These are phyloP conservation scores for Xiphorhynchus elegans DNA, from an alignment of 2,113 vertebrate species.

Conservation along the genomic window DNA sequence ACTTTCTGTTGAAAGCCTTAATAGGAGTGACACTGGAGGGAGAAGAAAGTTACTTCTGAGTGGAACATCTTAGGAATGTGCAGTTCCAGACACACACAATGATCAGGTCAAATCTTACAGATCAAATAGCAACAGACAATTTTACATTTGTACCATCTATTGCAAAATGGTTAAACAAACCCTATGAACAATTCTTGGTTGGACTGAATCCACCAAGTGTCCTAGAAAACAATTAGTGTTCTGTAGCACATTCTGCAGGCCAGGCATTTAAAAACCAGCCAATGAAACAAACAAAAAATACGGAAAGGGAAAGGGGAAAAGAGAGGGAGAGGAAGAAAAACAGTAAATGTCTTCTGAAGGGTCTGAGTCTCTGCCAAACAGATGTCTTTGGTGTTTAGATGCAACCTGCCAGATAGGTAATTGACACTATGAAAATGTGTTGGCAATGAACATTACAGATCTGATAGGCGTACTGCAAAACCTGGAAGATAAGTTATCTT, in stretches of 20 bases:
- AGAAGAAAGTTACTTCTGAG: not conserved
- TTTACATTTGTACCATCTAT: not conserved
- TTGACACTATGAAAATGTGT: not conserved
- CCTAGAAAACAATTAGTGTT: not conserved
- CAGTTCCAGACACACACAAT: not conserved
- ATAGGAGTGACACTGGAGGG: not conserved
- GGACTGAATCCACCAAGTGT: not conserved
- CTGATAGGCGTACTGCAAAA: not conserved
- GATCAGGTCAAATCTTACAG: not conserved
- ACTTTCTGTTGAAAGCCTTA: not conserved
- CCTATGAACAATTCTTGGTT: not conserved
- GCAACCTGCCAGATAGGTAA: not conserved
- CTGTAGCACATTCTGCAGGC: rapidly evolving
- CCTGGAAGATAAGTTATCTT: not conserved
- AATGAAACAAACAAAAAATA: not conserved
- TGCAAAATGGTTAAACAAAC: not conserved
- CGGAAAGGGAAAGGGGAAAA: not conserved
- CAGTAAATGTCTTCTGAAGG: not conserved
- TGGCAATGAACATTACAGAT: not conserved
- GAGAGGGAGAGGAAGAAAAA: not conserved
- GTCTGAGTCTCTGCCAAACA: not conserved
- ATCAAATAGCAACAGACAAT: not conserved
- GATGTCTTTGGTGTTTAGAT: not conserved
- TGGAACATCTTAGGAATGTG: not conserved
- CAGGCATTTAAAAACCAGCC: not conserved